Percentiles rank a stretch among this genome's conserved stretches.
Conservation (phyloP, 2,888 invertebrate genomes). For the Lycocerus yunnanus region DNA sequence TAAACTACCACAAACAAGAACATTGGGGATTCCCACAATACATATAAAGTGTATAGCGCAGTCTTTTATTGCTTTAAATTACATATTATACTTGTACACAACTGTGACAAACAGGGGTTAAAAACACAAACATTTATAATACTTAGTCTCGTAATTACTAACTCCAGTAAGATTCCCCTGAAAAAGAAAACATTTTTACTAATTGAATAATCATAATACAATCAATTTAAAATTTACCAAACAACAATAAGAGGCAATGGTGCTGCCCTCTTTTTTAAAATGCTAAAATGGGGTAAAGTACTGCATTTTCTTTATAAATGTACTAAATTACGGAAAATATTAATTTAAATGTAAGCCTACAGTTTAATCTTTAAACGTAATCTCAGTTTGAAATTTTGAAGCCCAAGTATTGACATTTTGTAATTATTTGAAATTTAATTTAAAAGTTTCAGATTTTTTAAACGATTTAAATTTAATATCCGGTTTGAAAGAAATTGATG, state of each 20-base stretch:
- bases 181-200: slow-evolving; percentile 9
- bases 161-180: slow-evolving; percentile 24
- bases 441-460: background rate
- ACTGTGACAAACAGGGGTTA: background rate
- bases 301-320: background rate
- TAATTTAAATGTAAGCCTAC: background rate
- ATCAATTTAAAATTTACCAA: background rate
- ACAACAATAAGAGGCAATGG: too few species aligned
- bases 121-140: slow-evolving; percentile 5
- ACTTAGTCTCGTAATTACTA: slow-evolving; percentile 21
- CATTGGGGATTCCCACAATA: background rate
- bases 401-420: background rate
- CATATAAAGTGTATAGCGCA: background rate
- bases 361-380: background rate
- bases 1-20: background rate
- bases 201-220: background rate
- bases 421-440: background rate
- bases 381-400: background rate
- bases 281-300: too few species aligned
- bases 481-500: background rate
- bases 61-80: background rate
- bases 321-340: background rate
- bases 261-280: too few species aligned
- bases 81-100: background rate
- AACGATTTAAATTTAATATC: background rate